These are phyloP conservation scores for Cynopterus sphinx DNA, from an alignment of 2,797 vertebrate genomes.

Conservation along the genomic window DNA sequence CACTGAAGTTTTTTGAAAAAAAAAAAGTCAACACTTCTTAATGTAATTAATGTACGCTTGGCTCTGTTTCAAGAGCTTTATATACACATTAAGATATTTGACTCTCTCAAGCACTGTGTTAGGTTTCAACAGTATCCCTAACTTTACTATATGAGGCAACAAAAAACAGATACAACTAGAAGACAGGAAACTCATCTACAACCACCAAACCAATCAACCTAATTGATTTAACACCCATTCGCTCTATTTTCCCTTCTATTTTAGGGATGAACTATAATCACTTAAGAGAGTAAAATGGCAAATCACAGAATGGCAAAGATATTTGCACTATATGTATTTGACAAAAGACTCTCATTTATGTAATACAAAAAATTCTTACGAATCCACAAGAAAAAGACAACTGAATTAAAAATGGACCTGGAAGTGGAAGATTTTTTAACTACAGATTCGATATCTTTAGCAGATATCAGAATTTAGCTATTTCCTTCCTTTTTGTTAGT, in stretches of 20 bases:
- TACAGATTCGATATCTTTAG: neutral
- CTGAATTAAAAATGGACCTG: neutral
- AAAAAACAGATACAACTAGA: neutral
- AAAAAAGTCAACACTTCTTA: neutral
- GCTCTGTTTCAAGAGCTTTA: neutral
- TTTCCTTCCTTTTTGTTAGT: neutral
- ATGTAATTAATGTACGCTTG: neutral
- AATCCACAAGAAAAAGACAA: neutral
- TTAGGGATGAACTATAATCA: neutral
- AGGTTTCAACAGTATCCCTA: neutral
- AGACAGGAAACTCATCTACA: slow-evolving; percentile 22
- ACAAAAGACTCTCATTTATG: neutral
- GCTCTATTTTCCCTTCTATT: neutral
- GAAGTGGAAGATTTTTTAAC: neutral
- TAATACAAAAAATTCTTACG: neutral
- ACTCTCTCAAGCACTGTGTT: neutral
- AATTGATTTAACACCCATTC: neutral
- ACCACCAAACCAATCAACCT: neutral
- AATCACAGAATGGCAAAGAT: neutral
- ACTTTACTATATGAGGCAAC: neutral
- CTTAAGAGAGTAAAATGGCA: neutral
- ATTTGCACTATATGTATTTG: neutral
- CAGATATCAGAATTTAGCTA: neutral
- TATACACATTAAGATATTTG: slow-evolving; percentile 25
- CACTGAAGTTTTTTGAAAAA: neutral